Percentiles rank a stretch among this genome's conserved stretches.
Conservation (phyloP, 2,888 invertebrate species). For the Neoscelio sp. region DNA sequence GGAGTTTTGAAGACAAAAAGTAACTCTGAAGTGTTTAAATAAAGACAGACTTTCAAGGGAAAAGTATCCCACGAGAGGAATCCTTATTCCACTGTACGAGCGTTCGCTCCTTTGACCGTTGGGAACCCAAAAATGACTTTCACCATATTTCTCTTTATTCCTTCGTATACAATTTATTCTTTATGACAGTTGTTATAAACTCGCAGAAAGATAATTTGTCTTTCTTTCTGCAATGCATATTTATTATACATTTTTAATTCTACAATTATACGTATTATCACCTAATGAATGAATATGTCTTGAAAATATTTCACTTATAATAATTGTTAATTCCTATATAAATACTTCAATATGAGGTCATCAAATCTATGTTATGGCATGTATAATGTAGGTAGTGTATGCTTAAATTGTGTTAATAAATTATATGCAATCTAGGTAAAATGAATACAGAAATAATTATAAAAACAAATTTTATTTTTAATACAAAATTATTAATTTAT, state of each 20-base stretch:
- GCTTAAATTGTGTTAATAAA: too few relatives aligned
- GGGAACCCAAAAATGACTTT: conserved; percentile 64
- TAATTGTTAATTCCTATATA: too few relatives aligned
- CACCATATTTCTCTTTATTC: conserved; percentile 69
- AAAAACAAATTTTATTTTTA: too few relatives aligned
- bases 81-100: conserved; percentile 69
- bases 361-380: too few relatives aligned
- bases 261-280: conserved; percentile 7
- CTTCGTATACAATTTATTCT: conserved; percentile 49
- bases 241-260: not conserved
- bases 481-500: too few relatives aligned
- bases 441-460: too few relatives aligned
- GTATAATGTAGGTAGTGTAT: too few relatives aligned
- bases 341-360: too few relatives aligned
- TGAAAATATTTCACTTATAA: too few relatives aligned
- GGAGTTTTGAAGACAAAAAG: conserved; percentile 34
- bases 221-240: conserved; percentile 1
- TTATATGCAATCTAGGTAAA: too few relatives aligned
- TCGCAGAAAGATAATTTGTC: conserved; percentile 49
- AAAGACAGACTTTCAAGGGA: conserved; percentile 66
- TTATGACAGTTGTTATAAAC: conserved; percentile 53
- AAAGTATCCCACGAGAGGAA: conserved; percentile 56
- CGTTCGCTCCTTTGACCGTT: conserved; percentile 71
- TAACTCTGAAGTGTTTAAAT: conserved; percentile 70
- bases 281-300: too few relatives aligned